phyloP scores from a whole-genome alignment of 1,140 invertebrate species.

The Acromyrmex heyeri region DNA sequence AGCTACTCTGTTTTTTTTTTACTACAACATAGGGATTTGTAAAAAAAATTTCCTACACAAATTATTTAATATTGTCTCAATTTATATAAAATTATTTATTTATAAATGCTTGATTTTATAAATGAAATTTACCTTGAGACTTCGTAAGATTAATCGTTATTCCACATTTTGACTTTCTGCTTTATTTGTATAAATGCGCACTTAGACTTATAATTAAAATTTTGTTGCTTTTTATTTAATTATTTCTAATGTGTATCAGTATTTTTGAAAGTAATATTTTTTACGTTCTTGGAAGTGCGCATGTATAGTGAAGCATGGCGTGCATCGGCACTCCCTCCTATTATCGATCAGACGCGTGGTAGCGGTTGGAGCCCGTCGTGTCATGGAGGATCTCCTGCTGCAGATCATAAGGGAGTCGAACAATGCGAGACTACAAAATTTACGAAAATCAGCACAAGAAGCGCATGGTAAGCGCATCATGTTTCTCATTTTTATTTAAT shows the following conservation, averaged over 20 bases:
- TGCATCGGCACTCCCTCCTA: constrained; percentile 74
- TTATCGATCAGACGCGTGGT: constrained; percentile 84
- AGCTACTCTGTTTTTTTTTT: too few species aligned
- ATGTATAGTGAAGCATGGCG: constrained; percentile 61
- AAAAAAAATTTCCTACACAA: background rate
- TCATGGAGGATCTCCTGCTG: constrained; percentile 94
- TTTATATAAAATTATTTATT: background rate
- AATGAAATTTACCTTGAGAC: background rate
- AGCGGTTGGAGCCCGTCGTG: constrained; percentile 80
- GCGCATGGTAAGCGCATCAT: constrained; percentile 89
- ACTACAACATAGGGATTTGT: background rate
- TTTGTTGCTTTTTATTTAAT: background rate
- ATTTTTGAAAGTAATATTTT: background rate
- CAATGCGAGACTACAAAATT: constrained; percentile 90
- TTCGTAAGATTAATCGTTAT: background rate
- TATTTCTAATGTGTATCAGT: background rate
- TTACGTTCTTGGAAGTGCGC: constrained; percentile 68
- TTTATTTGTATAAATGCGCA: background rate
- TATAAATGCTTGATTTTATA: background rate
- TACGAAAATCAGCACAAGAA: constrained; percentile 93
- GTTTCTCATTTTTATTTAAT: background rate
- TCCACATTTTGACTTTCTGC: background rate
- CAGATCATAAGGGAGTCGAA: constrained; percentile 93
- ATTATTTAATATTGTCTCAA: background rate
- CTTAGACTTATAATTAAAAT: background rate